A percentile compares a stretch with the other conserved stretches of the same genome.
These are phyloP conservation scores for Drepanosiphum platanoidis DNA, from an alignment of 2,888 invertebrate species.

Conservation along the genomic window DNA sequence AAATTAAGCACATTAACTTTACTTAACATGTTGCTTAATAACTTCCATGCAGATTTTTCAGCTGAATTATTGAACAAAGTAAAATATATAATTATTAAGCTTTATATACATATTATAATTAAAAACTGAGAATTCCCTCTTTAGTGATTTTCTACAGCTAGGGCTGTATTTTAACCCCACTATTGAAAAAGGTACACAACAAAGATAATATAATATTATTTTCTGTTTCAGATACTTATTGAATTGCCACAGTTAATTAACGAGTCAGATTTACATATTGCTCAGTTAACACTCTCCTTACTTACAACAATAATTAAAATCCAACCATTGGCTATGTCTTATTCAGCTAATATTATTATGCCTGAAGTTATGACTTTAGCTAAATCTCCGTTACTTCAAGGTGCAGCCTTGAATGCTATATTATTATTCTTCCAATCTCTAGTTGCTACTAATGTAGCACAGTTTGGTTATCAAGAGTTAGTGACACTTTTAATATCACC, in stretches of 20 bases:
- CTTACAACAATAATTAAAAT: slow-evolving; percentile 83
- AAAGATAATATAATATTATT: too few relatives aligned
- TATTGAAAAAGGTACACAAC: too few relatives aligned
- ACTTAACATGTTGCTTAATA: slow-evolving; percentile 88
- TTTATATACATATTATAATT: too few relatives aligned
- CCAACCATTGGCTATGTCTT: slow-evolving; percentile 81
- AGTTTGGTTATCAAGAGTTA: slow-evolving; percentile 83
- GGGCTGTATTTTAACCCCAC: too few relatives aligned
- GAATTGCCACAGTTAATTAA: slow-evolving; percentile 91
- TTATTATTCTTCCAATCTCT: slow-evolving; percentile 93
- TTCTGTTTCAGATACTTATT: slow-evolving; percentile 76
- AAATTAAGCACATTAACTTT: slow-evolving; percentile 90
- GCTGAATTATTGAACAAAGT: slow-evolving; percentile 80
- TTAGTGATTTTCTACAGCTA: too few relatives aligned
- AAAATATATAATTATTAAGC: slow-evolving; percentile 66
- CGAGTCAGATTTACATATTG: slow-evolving; percentile 96
- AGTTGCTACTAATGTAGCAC: slow-evolving; percentile 82
- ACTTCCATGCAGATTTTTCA: slow-evolving; percentile 79
- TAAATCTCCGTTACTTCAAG: slow-evolving; percentile 91
- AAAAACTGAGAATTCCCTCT: too few relatives aligned
- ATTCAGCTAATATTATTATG: slow-evolving; percentile 79
- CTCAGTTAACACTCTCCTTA: slow-evolving; percentile 86
- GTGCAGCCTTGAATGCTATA: slow-evolving; percentile 90
- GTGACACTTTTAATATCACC: slow-evolving; percentile 81
- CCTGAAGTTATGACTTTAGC: slow-evolving; percentile 87